Evolutionary conservation across 2,888 invertebrate species (phyloP), one percentile per base, ranked within the genome.

Genomic region (Creontiades dilutus): DNA sequence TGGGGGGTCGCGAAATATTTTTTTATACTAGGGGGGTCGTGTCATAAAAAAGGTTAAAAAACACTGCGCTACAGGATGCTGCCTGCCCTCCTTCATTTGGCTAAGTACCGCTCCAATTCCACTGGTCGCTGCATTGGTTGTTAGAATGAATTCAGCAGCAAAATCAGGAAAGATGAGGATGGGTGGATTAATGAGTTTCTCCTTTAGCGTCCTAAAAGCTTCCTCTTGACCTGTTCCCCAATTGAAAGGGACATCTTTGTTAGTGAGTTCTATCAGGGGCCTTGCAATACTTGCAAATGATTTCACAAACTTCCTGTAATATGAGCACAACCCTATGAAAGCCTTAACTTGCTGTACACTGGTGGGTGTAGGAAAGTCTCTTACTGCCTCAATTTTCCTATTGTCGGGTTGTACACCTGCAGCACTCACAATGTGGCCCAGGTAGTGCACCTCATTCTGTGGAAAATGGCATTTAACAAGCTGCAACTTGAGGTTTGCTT

Each of bases 121-220:
- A 14, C 16, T 81, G 3, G 47, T 46, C 12, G 47, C 37, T 12
- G 81, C 81, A n/a, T 37, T 19, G n/a, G 47, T 81, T 12, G 47
- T 13, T 7, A 76, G 23, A 23, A 46, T 23, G 37, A 81, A 81
- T 12, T 81, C 81, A 11, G 7, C n/a, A 7, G 3, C 9, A 13
- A 46, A 23, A 47, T 81, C 81, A 19, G 81, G 81, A 47, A 16
- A 81, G 11, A 37, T n/a, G 46, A 81, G 81, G 13, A 46, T 46
- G 11, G 46, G 47, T 16, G 81, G 47, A 9, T 5, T 46, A n/a
- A 12, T 11, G 2, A 81, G 47, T 48, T n/a, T 14, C n/a, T 37
- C 3, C n/a, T 81, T 81, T 12, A 81, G 81, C 3, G 7, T 27
- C 19, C 9, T 5, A 46, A 81, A 81, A 7, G 81, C 81, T 47